These are phyloP conservation scores for Garra rufa DNA, from an alignment of 2,113 vertebrate species.

Conservation along the genomic window DNA sequence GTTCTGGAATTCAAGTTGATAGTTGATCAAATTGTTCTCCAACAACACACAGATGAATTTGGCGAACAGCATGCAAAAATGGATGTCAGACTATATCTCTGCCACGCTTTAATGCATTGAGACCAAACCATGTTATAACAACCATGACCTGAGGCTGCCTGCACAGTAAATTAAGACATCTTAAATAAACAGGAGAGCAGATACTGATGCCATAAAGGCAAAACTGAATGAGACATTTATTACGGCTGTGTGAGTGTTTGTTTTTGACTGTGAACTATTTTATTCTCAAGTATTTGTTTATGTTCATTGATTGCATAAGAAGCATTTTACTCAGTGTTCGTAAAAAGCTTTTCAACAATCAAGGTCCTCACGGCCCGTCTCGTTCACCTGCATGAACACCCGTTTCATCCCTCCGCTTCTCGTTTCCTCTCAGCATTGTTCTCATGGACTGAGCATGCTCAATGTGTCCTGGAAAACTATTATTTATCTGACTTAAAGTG, in stretches of 20 bases:
- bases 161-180: too few species aligned
- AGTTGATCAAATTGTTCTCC: too few species aligned
- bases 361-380: neutral
- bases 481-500: neutral
- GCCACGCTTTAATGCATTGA: too few species aligned
- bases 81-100: too few species aligned
- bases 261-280: too few species aligned
- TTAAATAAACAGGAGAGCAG: neutral
- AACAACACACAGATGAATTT: too few species aligned
- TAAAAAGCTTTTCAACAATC: neutral
- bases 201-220: neutral
- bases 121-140: too few species aligned
- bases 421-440: slow-evolving; percentile 58
- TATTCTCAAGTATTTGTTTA: neutral
- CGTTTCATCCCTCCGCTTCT: slow-evolving; percentile 60
- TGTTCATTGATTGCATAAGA: neutral
- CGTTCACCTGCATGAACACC: slow-evolving; percentile 73
- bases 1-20: too few species aligned
- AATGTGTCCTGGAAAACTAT: too few species aligned
- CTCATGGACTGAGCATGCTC: slow-evolving; percentile 88
- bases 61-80: too few species aligned
- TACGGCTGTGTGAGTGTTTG: neutral
- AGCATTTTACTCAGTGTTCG: neutral
- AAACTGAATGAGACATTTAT: neutral
- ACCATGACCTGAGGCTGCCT: too few species aligned